A percentile compares a stretch with the other conserved stretches of the same genome.
phyloP scores from a whole-genome alignment of 2,797 vertebrate species.

The Geotrypetes seraphini region DNA sequence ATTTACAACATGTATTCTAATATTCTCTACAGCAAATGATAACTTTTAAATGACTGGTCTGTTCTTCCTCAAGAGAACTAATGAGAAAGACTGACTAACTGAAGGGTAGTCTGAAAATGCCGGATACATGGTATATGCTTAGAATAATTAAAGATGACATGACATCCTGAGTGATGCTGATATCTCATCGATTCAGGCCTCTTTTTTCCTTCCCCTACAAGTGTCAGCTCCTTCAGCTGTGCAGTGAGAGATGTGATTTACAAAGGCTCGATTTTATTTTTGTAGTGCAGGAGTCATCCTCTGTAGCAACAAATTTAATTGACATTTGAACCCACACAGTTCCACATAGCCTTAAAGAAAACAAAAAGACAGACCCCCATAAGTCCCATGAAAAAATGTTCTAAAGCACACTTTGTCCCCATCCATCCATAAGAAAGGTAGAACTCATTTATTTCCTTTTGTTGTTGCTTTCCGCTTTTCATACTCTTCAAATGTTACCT shows the following conservation, averaged over 20 bases:
- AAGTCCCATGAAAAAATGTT: neutral
- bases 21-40: too few relatives aligned
- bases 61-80: too few relatives aligned
- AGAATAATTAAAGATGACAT: neutral
- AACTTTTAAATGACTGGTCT: too few relatives aligned
- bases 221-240: neutral
- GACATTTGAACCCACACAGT: neutral
- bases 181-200: neutral
- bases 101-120: too few relatives aligned
- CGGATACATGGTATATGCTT: neutral
- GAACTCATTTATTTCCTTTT: neutral
- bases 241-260: neutral
- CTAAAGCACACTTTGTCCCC: neutral
- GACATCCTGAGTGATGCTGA: neutral
- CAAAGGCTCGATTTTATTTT: neutral
- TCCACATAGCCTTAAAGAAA: too few relatives aligned
- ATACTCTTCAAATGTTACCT: neutral
- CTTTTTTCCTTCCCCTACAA: neutral
- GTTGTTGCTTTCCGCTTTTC: neutral
- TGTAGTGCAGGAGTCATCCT: neutral
- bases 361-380: too few relatives aligned
- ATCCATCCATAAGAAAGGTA: too few relatives aligned
- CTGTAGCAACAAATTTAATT: neutral
- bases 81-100: too few relatives aligned
- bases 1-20: too few relatives aligned